Conservation (phyloP, 2,113 vertebrate species). For the Zosterops hypoxanthus region DNA sequence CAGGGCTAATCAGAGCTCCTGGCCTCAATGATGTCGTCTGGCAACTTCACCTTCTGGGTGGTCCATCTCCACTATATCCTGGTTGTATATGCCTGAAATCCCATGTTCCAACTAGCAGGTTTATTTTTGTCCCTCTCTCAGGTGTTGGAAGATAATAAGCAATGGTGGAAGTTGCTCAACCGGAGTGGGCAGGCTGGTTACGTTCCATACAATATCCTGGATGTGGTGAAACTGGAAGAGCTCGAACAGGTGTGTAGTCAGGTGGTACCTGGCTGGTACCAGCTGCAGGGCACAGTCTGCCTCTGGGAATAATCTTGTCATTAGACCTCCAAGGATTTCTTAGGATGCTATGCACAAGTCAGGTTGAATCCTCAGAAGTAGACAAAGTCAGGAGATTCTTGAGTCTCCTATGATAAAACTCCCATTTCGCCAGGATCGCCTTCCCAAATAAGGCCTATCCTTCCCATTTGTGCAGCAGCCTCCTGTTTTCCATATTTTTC, state of each 20-base stretch:
- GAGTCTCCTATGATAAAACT: neutral
- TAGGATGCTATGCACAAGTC: neutral
- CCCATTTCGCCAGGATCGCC: fast-evolving
- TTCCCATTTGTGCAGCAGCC: neutral
- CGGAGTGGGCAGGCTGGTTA: constrained; percentile 90
- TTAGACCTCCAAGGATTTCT: neutral
- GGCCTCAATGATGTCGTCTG: neutral
- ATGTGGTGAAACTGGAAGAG: constrained; percentile 82
- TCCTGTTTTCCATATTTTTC: neutral
- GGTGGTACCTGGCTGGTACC: neutral
- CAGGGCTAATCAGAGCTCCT: neutral
- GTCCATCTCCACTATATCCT: neutral
- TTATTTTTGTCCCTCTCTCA: constrained; percentile 24
- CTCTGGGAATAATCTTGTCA: neutral
- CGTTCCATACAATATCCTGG: constrained; percentile 89
- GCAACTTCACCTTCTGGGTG: neutral
- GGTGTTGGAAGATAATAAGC: constrained; percentile 91
- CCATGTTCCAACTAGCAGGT: neutral
- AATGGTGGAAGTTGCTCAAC: constrained; percentile 95
- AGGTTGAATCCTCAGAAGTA: neutral
- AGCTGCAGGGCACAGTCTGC: neutral
- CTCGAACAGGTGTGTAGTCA: constrained; percentile 4
- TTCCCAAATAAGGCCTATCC: neutral
- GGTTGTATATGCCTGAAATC: neutral
- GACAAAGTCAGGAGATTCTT: neutral